Evolutionary conservation across 2,113 vertebrate species (phyloP).

Genomic region (Arizona elegans): DNA sequence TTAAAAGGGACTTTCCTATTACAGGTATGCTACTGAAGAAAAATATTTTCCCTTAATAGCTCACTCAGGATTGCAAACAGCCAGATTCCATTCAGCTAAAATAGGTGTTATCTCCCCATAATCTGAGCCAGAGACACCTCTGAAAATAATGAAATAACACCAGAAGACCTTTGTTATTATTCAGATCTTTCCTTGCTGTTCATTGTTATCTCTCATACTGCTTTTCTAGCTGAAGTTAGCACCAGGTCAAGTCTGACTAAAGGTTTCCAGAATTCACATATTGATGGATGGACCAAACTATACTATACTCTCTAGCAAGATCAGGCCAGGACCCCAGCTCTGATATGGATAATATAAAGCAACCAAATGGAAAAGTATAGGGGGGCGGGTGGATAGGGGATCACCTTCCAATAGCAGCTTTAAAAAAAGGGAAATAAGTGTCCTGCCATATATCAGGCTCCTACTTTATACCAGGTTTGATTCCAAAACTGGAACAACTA

Average conservation of each 20-base stretch:
- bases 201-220: slow-evolving; percentile 42
- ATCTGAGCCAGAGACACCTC: slow-evolving; percentile 61
- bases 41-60: slow-evolving; percentile 25
- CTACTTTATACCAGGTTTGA: background rate
- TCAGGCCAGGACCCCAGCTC: slow-evolving; percentile 16
- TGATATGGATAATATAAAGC: slow-evolving; percentile 23
- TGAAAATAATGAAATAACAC: slow-evolving; percentile 64
- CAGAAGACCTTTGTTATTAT: slow-evolving; percentile 57
- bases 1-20: slow-evolving; percentile 47
- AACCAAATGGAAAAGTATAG: slow-evolving; percentile 19
- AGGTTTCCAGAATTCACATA: slow-evolving; percentile 62
- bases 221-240: slow-evolving; percentile 64
- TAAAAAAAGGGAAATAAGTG: background rate
- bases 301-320: slow-evolving; percentile 41
- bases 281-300: slow-evolving; percentile 58
- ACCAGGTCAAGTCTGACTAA: slow-evolving; percentile 52
- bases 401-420: background rate
- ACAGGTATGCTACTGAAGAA: background rate
- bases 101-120: slow-evolving; percentile 56
- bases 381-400: too few species aligned
- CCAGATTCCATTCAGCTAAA: slow-evolving; percentile 48
- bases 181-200: slow-evolving; percentile 55
- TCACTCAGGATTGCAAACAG: slow-evolving; percentile 54
- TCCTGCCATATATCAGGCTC: background rate
- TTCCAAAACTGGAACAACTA: background rate